phyloP scores from a whole-genome alignment of 2,888 invertebrate species.

The Amphipoea oculea region DNA sequence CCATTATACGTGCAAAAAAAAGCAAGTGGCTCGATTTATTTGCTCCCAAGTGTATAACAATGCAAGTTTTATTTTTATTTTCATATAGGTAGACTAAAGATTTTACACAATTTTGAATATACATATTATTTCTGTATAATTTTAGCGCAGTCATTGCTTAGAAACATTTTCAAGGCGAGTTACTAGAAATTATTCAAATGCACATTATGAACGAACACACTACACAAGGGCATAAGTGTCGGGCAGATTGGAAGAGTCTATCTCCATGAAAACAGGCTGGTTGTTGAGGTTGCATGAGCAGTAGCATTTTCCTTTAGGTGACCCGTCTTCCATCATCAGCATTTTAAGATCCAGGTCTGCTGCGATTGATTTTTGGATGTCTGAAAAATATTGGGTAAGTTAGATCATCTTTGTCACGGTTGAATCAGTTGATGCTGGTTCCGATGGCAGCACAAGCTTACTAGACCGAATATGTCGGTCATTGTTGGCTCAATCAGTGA shows the following conservation, averaged over 20 bases:
- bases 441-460: neutral
- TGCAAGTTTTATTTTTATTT: conserved; percentile 1
- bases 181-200: neutral
- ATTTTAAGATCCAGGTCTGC: conserved; percentile 7
- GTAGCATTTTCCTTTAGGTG: conserved; percentile 22
- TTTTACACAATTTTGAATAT: conserved; percentile 8
- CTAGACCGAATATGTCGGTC: neutral
- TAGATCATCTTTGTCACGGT: conserved; percentile 1
- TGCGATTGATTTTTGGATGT: neutral
- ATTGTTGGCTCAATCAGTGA: neutral
- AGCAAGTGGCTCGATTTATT: no score
- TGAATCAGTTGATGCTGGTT: neutral
- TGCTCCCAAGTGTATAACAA: neutral
- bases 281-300: conserved; percentile 36
- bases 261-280: conserved; percentile 5
- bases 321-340: neutral
- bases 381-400: conserved; percentile 13
- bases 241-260: neutral
- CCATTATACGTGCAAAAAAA: no score
- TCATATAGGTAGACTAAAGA: neutral
- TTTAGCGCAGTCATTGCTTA: neutral
- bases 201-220: neutral
- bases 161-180: neutral
- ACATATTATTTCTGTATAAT: conserved; percentile 8
- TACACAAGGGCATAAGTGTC: neutral